phyloP scores from a whole-genome alignment of 35 echinoderm and acorn worm species.

The Acanthaster planci region DNA sequence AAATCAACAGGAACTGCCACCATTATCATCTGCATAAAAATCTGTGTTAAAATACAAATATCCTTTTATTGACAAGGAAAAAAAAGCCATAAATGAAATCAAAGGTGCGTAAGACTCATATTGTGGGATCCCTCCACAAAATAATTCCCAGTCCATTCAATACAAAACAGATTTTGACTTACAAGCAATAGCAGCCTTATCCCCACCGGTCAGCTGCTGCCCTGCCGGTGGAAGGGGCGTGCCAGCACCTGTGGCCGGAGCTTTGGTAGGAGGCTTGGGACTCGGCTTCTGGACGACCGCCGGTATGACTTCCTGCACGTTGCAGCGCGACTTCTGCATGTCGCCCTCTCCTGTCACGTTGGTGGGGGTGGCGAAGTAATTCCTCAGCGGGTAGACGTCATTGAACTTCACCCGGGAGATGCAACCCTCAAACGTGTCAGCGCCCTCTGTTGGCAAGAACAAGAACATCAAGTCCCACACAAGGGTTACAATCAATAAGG shows the following conservation, averaged over 20 bases:
- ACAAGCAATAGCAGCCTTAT: conserved; percentile 90
- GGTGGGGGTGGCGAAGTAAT: conserved; percentile 54
- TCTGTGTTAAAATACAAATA: no score
- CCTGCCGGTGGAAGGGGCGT: conserved; percentile 13
- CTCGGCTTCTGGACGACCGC: conserved; percentile 4
- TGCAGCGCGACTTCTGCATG: conserved; percentile 65
- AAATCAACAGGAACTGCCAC: no score
- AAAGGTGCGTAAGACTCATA: no score
- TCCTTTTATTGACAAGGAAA: no score
- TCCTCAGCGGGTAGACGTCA: conserved; percentile 62
- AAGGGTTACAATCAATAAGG: conserved; percentile 13
- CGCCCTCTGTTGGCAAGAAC: conserved; percentile 2
- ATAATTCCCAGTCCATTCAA: no score
- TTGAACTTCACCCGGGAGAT: conserved; percentile 87
- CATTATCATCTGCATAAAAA: no score
- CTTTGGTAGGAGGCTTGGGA: neutral
- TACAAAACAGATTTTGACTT: conserved; percentile 35
- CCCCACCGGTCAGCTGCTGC: conserved; percentile 51
- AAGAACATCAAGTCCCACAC: no score
- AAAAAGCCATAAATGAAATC: no score
- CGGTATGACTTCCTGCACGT: conserved; percentile 58
- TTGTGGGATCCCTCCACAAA: no score
- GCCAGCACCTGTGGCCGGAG: neutral
- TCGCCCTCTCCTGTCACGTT: conserved; percentile 39
- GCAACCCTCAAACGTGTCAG: conserved; percentile 62